Evolutionary conservation across 1,140 invertebrate species (phyloP), one percentile per base, ranked within the genome.

Genomic region (Hylyphantes graminicola): DNA sequence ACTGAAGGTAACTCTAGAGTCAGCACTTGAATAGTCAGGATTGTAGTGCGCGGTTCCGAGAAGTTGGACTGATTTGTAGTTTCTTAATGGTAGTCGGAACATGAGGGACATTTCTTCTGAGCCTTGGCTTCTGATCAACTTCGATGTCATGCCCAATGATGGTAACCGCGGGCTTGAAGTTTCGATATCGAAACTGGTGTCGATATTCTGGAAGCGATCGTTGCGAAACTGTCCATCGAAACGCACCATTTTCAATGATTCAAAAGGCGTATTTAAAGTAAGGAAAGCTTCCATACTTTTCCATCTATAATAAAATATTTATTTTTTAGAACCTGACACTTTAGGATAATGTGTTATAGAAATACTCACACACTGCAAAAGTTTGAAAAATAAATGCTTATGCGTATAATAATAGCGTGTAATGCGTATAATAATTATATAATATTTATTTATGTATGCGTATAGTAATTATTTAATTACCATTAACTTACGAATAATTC

Each of bases 231-330:
- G 17, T 75, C 73, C 59, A 74, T 88, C 75, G 85, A 85, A 13
- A 75, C 87, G 53, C 63, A 63, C 21, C 87, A 85, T 76, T 53
- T 86, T 86, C 35, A 88, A 81, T 10, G 15, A 53, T 63, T 87
- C 75, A 54, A 87, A 88, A 13, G 88, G 88, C 11, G 88, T 88
- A 17, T 84, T 86, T 59, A 88, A 19, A 15, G 87, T 87, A 15
- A 88, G 50, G 65, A 87, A 88, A 8, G 74, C 80, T 80, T 88
- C 87, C 63, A 88, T 80, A 59, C 88, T 86, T 63, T 87, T 73
- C 59, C 86, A 86, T 53, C 70, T 87, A 54, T 59, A 85, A 70
- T 65, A 61, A 21, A 54, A 35, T n/a, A 51, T 35, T 35, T 35
- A 35, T 35, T 35, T 35, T 35, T 35, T 35, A 35, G 35, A 2